Percentiles rank a stretch among this genome's conserved stretches.
These are phyloP conservation scores for Zygaena filipendulae DNA, from an alignment of 2,888 invertebrate species.

Conservation along the genomic window DNA sequence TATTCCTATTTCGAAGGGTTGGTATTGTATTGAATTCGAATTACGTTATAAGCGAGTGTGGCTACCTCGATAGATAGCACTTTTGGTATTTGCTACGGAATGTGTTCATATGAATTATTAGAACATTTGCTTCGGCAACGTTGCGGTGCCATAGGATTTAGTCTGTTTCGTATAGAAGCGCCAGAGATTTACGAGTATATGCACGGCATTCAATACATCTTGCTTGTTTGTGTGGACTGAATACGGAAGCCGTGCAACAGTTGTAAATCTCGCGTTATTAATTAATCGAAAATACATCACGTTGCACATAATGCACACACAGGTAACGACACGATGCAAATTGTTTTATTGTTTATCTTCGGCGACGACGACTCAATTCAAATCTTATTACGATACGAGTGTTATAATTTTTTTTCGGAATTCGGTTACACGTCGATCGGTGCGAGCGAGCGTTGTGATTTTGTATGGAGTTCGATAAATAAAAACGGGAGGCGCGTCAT, in stretches of 20 bases:
- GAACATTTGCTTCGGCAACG: constrained; percentile 33
- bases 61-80: constrained; percentile 28
- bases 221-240: constrained; percentile 25
- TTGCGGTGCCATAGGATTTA: constrained; percentile 31
- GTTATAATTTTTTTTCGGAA: no score
- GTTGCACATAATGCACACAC: no score
- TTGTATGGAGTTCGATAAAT: constrained; percentile 37
- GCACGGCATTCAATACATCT: constrained; percentile 36
- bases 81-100: constrained; percentile 29
- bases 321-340: no score
- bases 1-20: no score
- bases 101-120: constrained; percentile 36
- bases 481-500: constrained; percentile 41
- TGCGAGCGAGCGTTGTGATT: no score
- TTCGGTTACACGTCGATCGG: no score
- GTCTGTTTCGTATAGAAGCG: constrained; percentile 21
- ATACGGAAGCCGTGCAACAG: constrained; percentile 11
- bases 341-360: no score
- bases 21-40: no score
- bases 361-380: no score
- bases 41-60: no score
- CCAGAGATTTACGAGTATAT: constrained; percentile 30
- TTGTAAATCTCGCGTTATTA: constrained; percentile 12
- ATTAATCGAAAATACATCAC: constrained; percentile 21
- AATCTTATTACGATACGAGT: no score